Evolutionary conservation across 2,797 vertebrate species (phyloP).

Genomic region (Urophycis tenuis): DNA sequence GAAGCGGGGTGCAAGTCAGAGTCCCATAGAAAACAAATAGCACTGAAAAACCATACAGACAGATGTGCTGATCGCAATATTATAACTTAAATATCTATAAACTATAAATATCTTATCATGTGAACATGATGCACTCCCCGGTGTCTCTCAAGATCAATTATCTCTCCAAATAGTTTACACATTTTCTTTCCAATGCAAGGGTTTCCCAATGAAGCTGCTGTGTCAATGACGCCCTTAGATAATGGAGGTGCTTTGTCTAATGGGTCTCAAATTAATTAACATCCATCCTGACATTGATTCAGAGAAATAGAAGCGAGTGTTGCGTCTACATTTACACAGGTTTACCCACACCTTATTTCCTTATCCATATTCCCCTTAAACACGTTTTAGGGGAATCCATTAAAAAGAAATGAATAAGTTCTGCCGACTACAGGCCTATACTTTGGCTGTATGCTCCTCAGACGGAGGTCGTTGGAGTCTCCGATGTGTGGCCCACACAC

Average conservation of each 20-base stretch:
- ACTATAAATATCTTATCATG: background rate
- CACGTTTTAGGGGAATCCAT: background rate
- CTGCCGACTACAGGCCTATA: background rate
- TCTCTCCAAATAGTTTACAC: too few relatives aligned
- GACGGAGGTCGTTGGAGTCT: too few relatives aligned
- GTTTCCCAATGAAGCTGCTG: background rate
- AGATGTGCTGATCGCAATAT: background rate
- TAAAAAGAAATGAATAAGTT: background rate
- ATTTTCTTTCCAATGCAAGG: background rate
- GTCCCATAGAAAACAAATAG: too few relatives aligned
- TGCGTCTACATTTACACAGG: background rate
- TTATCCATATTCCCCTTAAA: background rate
- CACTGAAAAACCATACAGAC: too few relatives aligned
- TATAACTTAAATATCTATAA: background rate
- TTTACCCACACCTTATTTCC: too few relatives aligned
- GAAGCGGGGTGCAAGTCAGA: too few relatives aligned
- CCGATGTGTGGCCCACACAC: too few relatives aligned
- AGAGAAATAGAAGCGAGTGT: background rate
- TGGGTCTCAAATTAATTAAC: too few relatives aligned
- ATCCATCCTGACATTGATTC: too few relatives aligned
- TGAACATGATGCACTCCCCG: background rate
- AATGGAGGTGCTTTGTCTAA: background rate
- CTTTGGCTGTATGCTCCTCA: too few relatives aligned
- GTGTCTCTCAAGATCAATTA: background rate
- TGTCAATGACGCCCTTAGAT: too few relatives aligned